A percentile compares a stretch with the other conserved stretches of the same genome.
phyloP scores from a whole-genome alignment of 2,797 vertebrate genomes.

The Rhabdomys pumilio region DNA sequence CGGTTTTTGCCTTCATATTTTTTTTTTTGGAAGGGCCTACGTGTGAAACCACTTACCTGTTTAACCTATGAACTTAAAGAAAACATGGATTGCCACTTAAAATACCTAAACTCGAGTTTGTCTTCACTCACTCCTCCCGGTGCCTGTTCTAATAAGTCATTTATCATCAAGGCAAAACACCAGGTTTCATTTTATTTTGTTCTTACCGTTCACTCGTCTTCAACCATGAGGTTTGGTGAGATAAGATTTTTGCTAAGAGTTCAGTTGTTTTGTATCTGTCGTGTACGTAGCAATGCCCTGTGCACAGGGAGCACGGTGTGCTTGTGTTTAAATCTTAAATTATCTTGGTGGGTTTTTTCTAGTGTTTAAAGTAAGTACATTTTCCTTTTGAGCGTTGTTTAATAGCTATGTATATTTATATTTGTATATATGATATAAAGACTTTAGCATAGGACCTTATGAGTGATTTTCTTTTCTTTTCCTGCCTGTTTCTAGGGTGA shows the following conservation, averaged over 20 bases:
- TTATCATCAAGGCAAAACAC: conserved; percentile 52
- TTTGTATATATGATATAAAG: not conserved
- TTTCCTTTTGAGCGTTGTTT: not conserved
- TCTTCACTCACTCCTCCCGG: conserved; percentile 41
- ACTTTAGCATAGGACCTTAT: not conserved
- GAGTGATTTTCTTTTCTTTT: not conserved
- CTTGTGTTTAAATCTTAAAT: conserved; percentile 19
- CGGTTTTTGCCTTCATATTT: conserved; percentile 71
- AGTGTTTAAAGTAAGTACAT: not conserved
- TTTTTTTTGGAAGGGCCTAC: conserved; percentile 69
- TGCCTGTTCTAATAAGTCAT: not conserved
- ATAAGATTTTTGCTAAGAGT: not conserved
- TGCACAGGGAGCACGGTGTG: not conserved
- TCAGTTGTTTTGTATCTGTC: not conserved
- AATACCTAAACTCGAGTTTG: conserved; percentile 62
- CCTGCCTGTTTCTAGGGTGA: not conserved
- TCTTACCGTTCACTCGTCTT: conserved; percentile 19
- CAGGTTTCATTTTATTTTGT: not conserved
- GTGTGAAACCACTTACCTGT: conserved; percentile 90
- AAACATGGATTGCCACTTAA: conserved; percentile 78
- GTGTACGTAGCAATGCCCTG: not conserved
- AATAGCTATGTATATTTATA: not conserved
- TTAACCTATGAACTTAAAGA: conserved; percentile 88
- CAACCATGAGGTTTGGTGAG: not conserved
- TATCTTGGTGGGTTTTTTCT: not conserved